Evolutionary conservation across 2,113 vertebrate species (phyloP).

Genomic region (Brachypteracias leptosomus): DNA sequence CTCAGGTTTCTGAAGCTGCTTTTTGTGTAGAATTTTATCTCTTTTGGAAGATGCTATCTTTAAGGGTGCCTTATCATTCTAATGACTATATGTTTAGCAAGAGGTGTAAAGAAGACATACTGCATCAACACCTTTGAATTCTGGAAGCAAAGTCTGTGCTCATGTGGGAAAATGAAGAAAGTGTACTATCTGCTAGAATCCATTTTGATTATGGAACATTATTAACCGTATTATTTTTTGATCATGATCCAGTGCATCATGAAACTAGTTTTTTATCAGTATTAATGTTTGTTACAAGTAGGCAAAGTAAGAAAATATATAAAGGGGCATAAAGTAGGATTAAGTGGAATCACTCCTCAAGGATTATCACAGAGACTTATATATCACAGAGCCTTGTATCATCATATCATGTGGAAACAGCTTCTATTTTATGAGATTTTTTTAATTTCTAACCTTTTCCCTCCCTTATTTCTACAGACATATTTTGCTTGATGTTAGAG

Average conservation of each 20-base stretch:
- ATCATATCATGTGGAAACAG: not conserved
- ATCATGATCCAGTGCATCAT: not conserved
- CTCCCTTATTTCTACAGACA: not conserved
- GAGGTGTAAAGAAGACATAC: not conserved
- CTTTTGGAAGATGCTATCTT: not conserved
- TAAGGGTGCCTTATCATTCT: not conserved
- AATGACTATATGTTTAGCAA: not conserved
- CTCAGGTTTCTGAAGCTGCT: not conserved
- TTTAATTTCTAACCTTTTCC: not conserved
- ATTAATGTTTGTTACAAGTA: not conserved
- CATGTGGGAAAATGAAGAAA: not conserved
- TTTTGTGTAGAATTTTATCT: not conserved
- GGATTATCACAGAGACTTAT: not conserved
- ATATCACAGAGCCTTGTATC: not conserved
- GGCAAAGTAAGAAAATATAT: not conserved
- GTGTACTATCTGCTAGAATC: not conserved
- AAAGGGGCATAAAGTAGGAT: not conserved
- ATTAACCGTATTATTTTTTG: not conserved
- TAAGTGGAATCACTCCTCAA: constrained; percentile 1
- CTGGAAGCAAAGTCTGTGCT: not conserved
- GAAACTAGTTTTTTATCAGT: not conserved
- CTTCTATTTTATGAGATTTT: not conserved
- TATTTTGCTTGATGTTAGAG: not conserved
- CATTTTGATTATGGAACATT: not conserved
- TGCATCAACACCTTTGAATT: not conserved